A percentile compares a stretch with the other conserved stretches of the same genome.
Evolutionary conservation across 2,113 vertebrate species (phyloP).

Genomic region (Oreotrochilus melanogaster): DNA sequence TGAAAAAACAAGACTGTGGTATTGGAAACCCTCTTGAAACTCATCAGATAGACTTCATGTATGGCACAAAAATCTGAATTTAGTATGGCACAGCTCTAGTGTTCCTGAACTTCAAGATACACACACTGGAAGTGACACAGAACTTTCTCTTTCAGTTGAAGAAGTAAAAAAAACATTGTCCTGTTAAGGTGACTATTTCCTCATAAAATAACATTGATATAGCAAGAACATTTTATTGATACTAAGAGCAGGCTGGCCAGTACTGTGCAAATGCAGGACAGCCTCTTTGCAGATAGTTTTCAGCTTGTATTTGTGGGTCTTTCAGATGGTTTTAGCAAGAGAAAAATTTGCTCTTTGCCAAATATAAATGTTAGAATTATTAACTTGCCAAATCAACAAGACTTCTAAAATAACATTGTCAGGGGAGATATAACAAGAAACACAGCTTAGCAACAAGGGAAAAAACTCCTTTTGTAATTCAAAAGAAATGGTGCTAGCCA

Average conservation of each 20-base stretch:
- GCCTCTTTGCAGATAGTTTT: neutral
- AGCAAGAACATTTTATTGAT: neutral
- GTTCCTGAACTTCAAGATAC: neutral
- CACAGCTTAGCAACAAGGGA: neutral
- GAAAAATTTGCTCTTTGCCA: neutral
- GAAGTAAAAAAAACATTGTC: neutral
- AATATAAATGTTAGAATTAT: neutral
- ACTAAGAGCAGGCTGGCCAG: neutral
- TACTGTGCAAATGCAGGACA: neutral
- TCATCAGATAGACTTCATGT: neutral
- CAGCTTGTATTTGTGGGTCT: neutral
- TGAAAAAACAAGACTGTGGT: neutral
- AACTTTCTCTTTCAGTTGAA: constrained; percentile 40
- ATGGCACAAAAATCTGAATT: constrained; percentile 21
- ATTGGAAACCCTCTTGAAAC: constrained; percentile 7
- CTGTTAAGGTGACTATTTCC: neutral
- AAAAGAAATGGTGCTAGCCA: neutral
- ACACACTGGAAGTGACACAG: neutral
- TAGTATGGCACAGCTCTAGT: neutral
- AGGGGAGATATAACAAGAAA: neutral
- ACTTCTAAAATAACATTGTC: neutral
- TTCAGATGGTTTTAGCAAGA: neutral
- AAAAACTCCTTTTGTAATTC: neutral
- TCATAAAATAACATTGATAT: neutral
- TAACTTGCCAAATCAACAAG: neutral